phyloP scores from a whole-genome alignment of 2,888 invertebrate genomes.

The Coelopa pilipes region DNA sequence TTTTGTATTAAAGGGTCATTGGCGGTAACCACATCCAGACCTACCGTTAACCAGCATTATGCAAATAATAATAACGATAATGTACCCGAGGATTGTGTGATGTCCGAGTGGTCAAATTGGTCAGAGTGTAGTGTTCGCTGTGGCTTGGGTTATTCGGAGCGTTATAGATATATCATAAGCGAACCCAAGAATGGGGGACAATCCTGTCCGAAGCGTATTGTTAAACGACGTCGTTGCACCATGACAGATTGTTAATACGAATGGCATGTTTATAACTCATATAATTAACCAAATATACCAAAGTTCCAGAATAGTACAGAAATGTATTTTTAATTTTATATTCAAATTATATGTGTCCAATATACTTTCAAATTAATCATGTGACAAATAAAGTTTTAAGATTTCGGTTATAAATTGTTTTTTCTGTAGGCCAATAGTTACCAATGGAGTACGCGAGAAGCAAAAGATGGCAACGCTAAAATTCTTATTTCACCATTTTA shows the following conservation, averaged over 20 bases:
- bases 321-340: too few relatives aligned
- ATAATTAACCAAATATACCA: too few relatives aligned
- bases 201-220: constrained; percentile 59
- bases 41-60: constrained; percentile 37
- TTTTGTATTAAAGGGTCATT: constrained; percentile 7
- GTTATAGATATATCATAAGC: constrained; percentile 62
- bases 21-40: constrained; percentile 33
- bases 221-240: constrained; percentile 62
- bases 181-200: constrained; percentile 61
- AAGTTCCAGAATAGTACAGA: too few relatives aligned
- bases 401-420: too few relatives aligned
- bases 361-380: too few relatives aligned
- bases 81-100: constrained; percentile 73
- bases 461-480: too few relatives aligned
- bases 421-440: too few relatives aligned
- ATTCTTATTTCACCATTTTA: too few relatives aligned
- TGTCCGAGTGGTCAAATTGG: constrained; percentile 87
- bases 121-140: constrained; percentile 83
- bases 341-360: too few relatives aligned
- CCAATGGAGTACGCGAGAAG: too few relatives aligned
- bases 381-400: too few relatives aligned
- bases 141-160: constrained; percentile 78
- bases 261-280: too few relatives aligned
- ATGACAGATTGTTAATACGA: constrained; percentile 55
- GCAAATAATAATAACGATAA: constrained; percentile 41